Evolutionary conservation across 2,888 invertebrate genomes (phyloP).

Genomic region (Amphipoea oculea): DNA sequence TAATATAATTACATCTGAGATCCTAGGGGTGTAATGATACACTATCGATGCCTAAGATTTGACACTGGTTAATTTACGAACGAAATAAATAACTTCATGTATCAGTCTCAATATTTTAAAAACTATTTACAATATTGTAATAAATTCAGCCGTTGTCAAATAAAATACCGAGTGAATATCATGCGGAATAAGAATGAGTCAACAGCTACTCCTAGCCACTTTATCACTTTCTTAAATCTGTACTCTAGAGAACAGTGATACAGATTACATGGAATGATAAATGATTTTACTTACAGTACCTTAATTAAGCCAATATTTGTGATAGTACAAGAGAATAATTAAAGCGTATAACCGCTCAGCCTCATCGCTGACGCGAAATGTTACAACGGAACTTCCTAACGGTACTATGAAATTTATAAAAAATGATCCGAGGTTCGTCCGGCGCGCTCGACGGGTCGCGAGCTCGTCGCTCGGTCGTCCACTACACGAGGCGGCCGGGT

Average conservation of each 20-base stretch:
- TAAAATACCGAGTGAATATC: constrained; percentile 71
- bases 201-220: constrained; percentile 73
- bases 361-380: constrained; percentile 64
- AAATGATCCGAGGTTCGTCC: constrained; percentile 28
- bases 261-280: constrained; percentile 80
- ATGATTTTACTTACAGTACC: constrained; percentile 77
- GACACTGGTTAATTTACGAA: constrained; percentile 89
- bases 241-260: constrained; percentile 65
- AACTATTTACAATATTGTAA: constrained; percentile 88
- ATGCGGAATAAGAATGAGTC: constrained; percentile 70
- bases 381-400: constrained; percentile 54
- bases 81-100: constrained; percentile 89
- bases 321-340: constrained; percentile 76
- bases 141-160: constrained; percentile 83
- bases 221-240: constrained; percentile 66
- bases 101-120: constrained; percentile 90
- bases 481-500: not conserved
- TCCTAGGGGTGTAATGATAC: constrained; percentile 81
- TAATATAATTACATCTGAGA: constrained; percentile 81
- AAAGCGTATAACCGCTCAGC: constrained; percentile 77
- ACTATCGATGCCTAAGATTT: constrained; percentile 84
- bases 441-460: constrained; percentile 14
- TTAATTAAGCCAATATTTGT: constrained; percentile 78
- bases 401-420: constrained; percentile 52
- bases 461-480: constrained; percentile 3